Base-by-base conservation (phyloP, 2,113 vertebrate species). In the Burhinus bistriatus region DNA sequence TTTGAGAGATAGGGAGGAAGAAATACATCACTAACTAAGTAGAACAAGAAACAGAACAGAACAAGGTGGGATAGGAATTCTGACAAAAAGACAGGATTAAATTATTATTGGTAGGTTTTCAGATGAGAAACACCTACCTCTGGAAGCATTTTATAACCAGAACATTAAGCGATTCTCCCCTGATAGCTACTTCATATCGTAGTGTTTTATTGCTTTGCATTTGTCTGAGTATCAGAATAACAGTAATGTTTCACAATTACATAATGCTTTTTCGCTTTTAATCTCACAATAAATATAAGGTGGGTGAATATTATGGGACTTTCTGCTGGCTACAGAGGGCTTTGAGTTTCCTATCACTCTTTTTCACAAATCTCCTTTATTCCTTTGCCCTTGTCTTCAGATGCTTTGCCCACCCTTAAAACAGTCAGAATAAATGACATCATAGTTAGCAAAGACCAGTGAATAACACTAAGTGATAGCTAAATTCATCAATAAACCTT, bases 331-430 rank as follows among this genome's bases (percentile, higher is more conserved):
- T 97, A 89, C 69, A 76, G 58, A 97, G 84, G 89, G 73, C 91
- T 96, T 90, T 85, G 66, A 69, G 36, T 83, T 95, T 90, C 62
- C 66, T 66, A 25, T 91, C 82, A 36, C 36, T 96, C 36, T n/a
- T 52, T 95, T 96, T 85, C 89, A 96, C 95, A 96, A 89, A 93
- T 96, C 89, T 96, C 91, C 90, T 93, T 96, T 93, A 91, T 96
- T 85, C 84, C 25, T 75, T 68, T 76, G 44, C 36, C 64, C 59
- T 87, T 89, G 76, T 69, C 92, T 87, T 93, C 83, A 76, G 34
- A 34, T 62, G 36, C 58, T 87, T 89, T 73, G 59, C 36, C 57
- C 76, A 79, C 42, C 22, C 69, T 89, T 95, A 87, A 71, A 77
- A 40, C 57, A 71, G 51, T 52, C 65, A 91, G 91, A 65, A 77